Evolutionary conservation across 2,113 vertebrate species (phyloP).

Genomic region (Rhea americana): DNA sequence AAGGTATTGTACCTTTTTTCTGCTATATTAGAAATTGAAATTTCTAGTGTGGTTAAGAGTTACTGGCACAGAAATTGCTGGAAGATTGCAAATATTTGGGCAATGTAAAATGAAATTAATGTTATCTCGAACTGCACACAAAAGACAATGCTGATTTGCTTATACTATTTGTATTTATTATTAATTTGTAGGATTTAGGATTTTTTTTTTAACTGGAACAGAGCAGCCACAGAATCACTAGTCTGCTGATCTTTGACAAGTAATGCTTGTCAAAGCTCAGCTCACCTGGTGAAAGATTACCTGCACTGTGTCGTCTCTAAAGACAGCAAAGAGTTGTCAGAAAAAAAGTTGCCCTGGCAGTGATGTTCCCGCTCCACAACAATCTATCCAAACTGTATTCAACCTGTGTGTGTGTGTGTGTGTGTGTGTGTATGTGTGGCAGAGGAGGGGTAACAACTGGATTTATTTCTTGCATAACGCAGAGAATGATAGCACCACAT

Average conservation of each 20-base stretch:
- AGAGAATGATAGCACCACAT: not conserved
- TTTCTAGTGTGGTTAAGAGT: not conserved
- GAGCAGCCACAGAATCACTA: not conserved
- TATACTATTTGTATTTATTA: not conserved
- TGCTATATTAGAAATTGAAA: not conserved
- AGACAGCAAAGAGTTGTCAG: not conserved
- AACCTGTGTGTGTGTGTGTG: not conserved
- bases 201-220: not conserved
- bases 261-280: not conserved
- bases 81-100: not conserved
- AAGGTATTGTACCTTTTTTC: not conserved
- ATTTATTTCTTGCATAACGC: not conserved
- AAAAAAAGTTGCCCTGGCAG: not conserved
- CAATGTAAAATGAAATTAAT: not conserved
- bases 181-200: not conserved
- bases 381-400: not conserved
- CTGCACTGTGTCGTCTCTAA: not conserved
- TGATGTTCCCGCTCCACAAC: not conserved
- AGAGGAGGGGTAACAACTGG: accelerated
- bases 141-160: not conserved
- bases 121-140: not conserved
- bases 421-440: not conserved
- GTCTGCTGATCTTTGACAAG: not conserved
- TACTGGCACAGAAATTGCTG: not conserved
- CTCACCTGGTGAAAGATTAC: not conserved